Evolutionary conservation across 2,113 vertebrate species (phyloP).

Genomic region (cattle (Bos taurus)): DNA sequence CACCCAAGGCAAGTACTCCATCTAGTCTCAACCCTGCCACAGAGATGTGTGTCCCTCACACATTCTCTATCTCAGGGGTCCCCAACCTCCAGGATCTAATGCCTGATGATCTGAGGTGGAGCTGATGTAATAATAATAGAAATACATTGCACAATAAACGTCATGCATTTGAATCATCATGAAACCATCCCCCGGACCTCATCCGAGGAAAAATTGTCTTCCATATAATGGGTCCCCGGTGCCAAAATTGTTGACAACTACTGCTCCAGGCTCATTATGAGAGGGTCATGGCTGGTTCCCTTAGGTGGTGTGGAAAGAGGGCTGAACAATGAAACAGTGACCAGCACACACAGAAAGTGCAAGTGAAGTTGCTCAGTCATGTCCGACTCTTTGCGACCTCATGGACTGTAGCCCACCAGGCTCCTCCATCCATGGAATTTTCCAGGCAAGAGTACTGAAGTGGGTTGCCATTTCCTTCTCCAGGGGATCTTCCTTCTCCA

Average conservation of each 20-base stretch:
- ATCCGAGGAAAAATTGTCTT: not conserved
- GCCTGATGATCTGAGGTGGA: not conserved
- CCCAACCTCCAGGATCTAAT: not conserved
- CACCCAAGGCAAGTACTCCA: not conserved
- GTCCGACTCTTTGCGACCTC: not conserved
- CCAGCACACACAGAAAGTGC: not conserved
- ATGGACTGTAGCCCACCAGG: not conserved
- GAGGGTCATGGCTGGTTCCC: not conserved
- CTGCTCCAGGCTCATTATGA: not conserved
- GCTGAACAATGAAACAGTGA: not conserved
- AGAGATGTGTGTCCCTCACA: not conserved
- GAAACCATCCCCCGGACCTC: not conserved
- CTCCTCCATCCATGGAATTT: not conserved
- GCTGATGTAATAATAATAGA: not conserved
- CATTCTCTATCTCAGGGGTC: not conserved
- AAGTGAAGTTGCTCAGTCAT: not conserved
- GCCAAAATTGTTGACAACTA: not conserved
- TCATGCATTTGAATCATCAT: not conserved
- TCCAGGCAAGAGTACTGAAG: not conserved
- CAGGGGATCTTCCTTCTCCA: not conserved
- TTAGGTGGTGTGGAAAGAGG: not conserved
- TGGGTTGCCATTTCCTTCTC: not conserved
- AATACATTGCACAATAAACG: not conserved
- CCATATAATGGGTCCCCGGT: not conserved
- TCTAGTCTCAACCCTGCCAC: not conserved